Evolutionary conservation across 2,888 invertebrate species (phyloP).

Genomic region (Sinhomidia bicolor): DNA sequence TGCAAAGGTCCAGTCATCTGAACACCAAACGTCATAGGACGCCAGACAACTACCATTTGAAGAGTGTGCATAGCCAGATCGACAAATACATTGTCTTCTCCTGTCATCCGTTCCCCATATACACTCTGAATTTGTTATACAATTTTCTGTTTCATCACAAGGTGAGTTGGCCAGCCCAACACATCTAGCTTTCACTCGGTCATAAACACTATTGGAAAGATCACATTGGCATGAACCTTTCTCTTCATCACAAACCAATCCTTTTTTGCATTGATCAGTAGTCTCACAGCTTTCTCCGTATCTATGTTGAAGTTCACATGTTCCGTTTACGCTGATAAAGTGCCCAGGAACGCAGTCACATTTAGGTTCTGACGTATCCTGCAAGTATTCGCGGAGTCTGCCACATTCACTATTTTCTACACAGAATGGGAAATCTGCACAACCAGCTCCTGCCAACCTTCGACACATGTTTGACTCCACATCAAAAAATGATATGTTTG

Average conservation of each 20-base stretch:
- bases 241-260: not conserved
- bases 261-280: not conserved
- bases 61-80: not conserved
- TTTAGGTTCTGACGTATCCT: not conserved
- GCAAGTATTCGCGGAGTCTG: not conserved
- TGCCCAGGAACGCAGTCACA: not conserved
- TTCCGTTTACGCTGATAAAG: slow-evolving; percentile 12
- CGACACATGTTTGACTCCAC: not conserved
- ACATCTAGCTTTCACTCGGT: slow-evolving; percentile 24
- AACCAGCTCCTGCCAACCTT: slow-evolving; percentile 17
- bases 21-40: slow-evolving; percentile 10
- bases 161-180: slow-evolving; percentile 21
- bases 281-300: slow-evolving; percentile 30
- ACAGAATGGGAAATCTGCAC: slow-evolving; percentile 37
- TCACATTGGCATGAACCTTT: slow-evolving; percentile 30
- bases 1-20: slow-evolving; percentile 16
- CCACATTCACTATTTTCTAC: slow-evolving; percentile 47
- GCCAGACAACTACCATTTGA: slow-evolving; percentile 43
- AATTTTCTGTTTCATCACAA: slow-evolving; percentile 10
- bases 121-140: slow-evolving; percentile 34
- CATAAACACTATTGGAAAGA: not conserved
- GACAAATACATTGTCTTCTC: not conserved
- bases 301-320: slow-evolving; percentile 16
- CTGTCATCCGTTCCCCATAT: not conserved
- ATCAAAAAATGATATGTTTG: slow-evolving; percentile 19